These are phyloP conservation scores for Catharus ustulatus DNA, from an alignment of 2,797 vertebrate genomes.

Conservation along the genomic window DNA sequence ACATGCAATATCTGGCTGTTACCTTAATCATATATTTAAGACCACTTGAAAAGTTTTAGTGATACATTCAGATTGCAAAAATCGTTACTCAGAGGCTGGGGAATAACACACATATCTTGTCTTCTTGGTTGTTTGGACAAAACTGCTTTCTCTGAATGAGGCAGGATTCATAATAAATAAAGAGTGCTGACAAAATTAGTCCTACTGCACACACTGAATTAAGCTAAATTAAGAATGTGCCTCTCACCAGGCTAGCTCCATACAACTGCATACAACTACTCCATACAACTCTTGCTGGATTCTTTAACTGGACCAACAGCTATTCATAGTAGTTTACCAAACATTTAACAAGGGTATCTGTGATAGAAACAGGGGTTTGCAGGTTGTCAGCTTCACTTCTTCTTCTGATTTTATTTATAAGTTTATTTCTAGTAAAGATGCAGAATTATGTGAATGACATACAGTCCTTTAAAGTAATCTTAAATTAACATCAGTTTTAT, in stretches of 20 bases:
- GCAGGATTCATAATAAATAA: not conserved
- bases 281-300: not conserved
- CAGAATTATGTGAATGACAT: not conserved
- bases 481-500: not conserved
- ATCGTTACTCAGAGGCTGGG: not conserved
- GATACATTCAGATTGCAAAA: not conserved
- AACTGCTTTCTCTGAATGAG: not conserved
- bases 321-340: not conserved
- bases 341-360: not conserved
- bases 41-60: not conserved
- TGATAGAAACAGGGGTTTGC: not conserved
- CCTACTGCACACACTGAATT: not conserved
- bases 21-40: constrained; percentile 10
- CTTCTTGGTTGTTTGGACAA: not conserved
- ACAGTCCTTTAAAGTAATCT: not conserved
- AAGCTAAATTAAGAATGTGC: not conserved
- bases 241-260: not conserved
- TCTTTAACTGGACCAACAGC: not conserved
- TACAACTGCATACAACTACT: not conserved
- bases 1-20: not conserved
- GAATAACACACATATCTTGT: not conserved
- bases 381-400: not conserved
- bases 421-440: not conserved
- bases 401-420: not conserved
- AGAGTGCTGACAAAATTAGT: not conserved